A percentile compares a stretch with the other conserved stretches of the same genome.
These are phyloP conservation scores for Callyntrura guangdongensis DNA, from an alignment of 2,888 invertebrate species.

Conservation along the genomic window DNA sequence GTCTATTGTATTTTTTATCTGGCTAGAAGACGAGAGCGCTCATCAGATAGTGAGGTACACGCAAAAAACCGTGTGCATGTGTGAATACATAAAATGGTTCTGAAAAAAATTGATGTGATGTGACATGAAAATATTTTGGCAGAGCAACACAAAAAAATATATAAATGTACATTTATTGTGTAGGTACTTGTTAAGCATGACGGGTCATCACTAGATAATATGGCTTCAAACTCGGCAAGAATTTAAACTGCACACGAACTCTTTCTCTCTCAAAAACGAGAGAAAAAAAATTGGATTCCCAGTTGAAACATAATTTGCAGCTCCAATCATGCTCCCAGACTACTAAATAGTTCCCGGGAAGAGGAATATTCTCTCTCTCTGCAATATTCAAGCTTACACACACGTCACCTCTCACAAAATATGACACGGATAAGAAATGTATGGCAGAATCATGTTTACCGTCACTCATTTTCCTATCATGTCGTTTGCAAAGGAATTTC, in stretches of 20 bases:
- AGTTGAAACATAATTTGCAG: neutral
- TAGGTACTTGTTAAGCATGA: neutral
- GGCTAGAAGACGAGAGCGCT: slow-evolving; percentile 20
- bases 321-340: neutral
- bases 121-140: slow-evolving; percentile 27
- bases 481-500: neutral
- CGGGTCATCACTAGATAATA: neutral
- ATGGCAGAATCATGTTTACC: neutral
- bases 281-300: neutral
- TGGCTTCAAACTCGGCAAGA: neutral
- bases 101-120: slow-evolving; percentile 22
- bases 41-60: neutral
- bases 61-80: neutral
- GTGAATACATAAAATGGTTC: slow-evolving; percentile 10
- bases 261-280: neutral
- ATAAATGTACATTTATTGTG: neutral
- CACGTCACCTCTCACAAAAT: neutral
- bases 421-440: slow-evolving; percentile 27
- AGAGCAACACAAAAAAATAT: neutral
- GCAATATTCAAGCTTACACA: slow-evolving; percentile 7
- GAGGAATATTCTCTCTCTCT: neutral
- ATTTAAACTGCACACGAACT: neutral
- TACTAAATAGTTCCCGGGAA: neutral
- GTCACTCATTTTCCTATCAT: neutral
- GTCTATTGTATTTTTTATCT: neutral